Conservation (phyloP, 1,140 invertebrate species). For the Drosophila pachea region DNA sequence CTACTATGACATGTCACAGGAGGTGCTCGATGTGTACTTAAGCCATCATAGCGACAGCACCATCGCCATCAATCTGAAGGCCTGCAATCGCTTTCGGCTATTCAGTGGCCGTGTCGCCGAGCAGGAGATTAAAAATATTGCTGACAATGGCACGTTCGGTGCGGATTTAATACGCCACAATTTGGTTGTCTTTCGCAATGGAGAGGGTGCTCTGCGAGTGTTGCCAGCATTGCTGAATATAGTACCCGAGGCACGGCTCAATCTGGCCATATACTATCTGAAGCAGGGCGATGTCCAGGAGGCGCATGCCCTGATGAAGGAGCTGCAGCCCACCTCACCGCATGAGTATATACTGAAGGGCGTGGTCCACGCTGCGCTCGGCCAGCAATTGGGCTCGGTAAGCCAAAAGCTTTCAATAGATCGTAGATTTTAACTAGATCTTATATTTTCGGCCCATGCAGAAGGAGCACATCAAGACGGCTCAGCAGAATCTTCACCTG, state of each 20-base stretch:
- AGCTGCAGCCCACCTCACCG: constrained; percentile 94
- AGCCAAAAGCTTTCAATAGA: constrained; percentile 32
- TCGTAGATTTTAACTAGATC: too few species aligned
- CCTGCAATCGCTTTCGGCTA: constrained; percentile 85
- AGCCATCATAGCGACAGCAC: constrained; percentile 95
- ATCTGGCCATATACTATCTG: constrained; percentile 97
- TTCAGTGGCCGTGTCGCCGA: constrained; percentile 97
- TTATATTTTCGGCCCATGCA: constrained; percentile 77
- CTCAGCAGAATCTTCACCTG: constrained; percentile 92
- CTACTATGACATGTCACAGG: constrained; percentile 94
- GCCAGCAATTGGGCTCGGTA: constrained; percentile 94
- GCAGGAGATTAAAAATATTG: constrained; percentile 88
- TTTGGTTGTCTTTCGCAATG: constrained; percentile 95
- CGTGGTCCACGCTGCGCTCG: constrained; percentile 95
- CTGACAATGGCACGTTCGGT: constrained; percentile 92
- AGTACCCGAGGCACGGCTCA: constrained; percentile 96
- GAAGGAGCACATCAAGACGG: constrained; percentile 95
- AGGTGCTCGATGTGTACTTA: constrained; percentile 95
- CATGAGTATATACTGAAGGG: constrained; percentile 98
- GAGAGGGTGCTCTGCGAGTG: constrained; percentile 95
- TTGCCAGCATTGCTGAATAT: constrained; percentile 95
- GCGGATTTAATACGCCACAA: constrained; percentile 97
- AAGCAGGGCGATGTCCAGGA: constrained; percentile 94
- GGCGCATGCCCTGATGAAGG: constrained; percentile 94
- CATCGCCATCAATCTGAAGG: constrained; percentile 97